phyloP scores from a whole-genome alignment of 2,888 invertebrate genomes.

The Agrotis clavis region DNA sequence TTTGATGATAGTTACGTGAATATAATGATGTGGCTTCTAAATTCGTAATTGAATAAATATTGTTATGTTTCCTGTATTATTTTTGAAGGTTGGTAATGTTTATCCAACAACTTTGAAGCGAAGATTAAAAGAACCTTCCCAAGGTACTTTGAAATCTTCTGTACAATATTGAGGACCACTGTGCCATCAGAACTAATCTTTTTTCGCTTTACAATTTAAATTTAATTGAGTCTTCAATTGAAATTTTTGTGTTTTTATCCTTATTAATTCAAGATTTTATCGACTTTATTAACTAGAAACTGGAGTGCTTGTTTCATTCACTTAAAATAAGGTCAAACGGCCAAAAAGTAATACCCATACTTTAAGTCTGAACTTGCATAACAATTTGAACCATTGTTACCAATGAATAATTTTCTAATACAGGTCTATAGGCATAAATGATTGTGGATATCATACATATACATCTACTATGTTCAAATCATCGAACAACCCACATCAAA shows the following conservation, averaged over 20 bases:
- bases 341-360: background rate
- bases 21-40: constrained; percentile 42
- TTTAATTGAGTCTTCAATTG: no score
- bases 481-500: background rate
- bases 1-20: constrained; percentile 51
- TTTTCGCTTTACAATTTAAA: no score
- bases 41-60: constrained; percentile 40
- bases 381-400: background rate
- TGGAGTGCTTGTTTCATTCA: no score
- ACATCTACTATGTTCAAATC: background rate
- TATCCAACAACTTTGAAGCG: background rate
- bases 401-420: background rate
- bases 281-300: background rate
- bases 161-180: no score
- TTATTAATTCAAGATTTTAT: no score
- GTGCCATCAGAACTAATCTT: no score
- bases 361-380: background rate
- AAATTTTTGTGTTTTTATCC: no score
- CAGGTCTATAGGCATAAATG: background rate
- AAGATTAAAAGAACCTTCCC: background rate
- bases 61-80: constrained; percentile 28
- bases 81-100: constrained; percentile 35
- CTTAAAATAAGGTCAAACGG: background rate
- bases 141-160: no score
- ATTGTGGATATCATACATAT: background rate